Percentiles rank a stretch among this genome's conserved stretches.
Evolutionary conservation across 2,797 vertebrate genomes (phyloP).

Genomic region (Rhabdophis nuchalis): DNA sequence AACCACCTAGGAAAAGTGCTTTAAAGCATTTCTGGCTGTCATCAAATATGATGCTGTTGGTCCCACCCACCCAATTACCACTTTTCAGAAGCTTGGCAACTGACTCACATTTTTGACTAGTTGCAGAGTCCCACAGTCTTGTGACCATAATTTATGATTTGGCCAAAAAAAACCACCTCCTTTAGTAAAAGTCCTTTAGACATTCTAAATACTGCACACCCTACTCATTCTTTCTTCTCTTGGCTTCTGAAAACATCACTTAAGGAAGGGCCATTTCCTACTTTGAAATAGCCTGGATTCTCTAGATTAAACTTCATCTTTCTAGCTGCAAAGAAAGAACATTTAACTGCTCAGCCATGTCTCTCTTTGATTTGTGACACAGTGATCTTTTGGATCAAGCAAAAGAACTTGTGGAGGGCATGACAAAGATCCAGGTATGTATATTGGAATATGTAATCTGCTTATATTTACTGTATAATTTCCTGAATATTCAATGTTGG

Average conservation of each 20-base stretch:
- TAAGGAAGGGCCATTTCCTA: not conserved
- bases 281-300: not conserved
- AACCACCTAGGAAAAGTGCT: not conserved
- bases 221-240: not conserved
- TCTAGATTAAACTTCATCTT: not conserved
- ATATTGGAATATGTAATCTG: not conserved
- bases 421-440: slow-evolving; percentile 67
- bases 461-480: not conserved
- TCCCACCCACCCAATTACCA: not conserved
- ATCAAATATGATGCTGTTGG: not conserved
- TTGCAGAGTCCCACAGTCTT: not conserved
- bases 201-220: not conserved
- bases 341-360: slow-evolving; percentile 1
- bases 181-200: not conserved
- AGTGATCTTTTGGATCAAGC: slow-evolving; percentile 68
- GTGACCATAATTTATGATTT: not conserved
- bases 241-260: not conserved
- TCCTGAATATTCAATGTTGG: not conserved
- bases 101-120: not conserved
- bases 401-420: slow-evolving; percentile 59
- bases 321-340: not conserved
- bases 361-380: slow-evolving; percentile 23
- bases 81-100: not conserved
- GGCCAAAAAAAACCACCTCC: not conserved
- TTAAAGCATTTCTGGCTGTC: not conserved